Evolutionary conservation across 2,797 vertebrate genomes (phyloP), one percentile per base, ranked within the genome.

Genomic region (Phoeniculus purpureus): DNA sequence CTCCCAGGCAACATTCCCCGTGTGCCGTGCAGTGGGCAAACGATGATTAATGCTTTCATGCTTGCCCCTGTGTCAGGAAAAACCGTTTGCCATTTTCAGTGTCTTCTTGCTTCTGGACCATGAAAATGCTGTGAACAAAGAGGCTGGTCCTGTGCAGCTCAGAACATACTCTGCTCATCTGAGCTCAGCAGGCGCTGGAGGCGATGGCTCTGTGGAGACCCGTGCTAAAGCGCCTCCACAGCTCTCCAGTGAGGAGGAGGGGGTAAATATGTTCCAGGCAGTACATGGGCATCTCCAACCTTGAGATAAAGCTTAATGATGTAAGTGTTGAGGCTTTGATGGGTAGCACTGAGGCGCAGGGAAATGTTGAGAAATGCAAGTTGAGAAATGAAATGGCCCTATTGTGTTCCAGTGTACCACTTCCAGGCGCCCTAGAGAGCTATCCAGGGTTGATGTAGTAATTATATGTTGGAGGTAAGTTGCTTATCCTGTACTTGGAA

Each of bases 1-100:
- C 86, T 92, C 47, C 51, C 60, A 70, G 86, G 87, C 64, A 87
- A 11, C 48, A 13, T 78, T 81, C 82, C 55, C 72, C 31, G 13
- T 58, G 67, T 54, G 37, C 56, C 25, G 15, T 84, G 62, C 26
- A 61, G 29, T 54, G 61, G 72, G 59, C 47, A 94, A 66, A 81
- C 29, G 16, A 25, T 77, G 58, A 85, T 74, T 23, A 81, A 84
- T 71, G 59, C 52, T 74, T 79, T 64, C 0, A 1, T 25, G 16
- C 58, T 85, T 77, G 65, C 59, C 78, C 65, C 65, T 9, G 1
- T 32, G 65, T 62, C 58, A 61, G 76, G 65, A 80, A 72, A 68
- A 88, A 7, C 0, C 48, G 50, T 70, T 82, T 92, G 55, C 34
- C 1, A 0, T 52, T 6, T 86, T 89, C 61, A 18, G 19, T 34